These are phyloP conservation scores for Boulengeromyrus knoepffleri DNA, from an alignment of 2,113 vertebrate species.

Conservation along the genomic window DNA sequence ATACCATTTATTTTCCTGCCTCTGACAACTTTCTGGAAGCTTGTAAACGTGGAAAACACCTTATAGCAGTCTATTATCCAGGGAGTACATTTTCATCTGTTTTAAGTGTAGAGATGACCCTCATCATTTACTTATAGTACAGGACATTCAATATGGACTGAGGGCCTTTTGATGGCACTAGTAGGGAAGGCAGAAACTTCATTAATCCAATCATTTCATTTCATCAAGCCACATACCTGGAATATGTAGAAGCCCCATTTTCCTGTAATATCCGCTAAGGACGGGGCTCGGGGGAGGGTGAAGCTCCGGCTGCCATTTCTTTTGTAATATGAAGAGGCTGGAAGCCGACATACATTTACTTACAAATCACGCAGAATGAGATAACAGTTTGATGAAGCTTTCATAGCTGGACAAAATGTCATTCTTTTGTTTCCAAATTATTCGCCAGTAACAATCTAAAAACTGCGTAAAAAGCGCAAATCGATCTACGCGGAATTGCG, in stretches of 20 bases:
- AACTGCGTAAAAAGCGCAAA: background rate
- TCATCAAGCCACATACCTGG: background rate
- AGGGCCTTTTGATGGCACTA: background rate
- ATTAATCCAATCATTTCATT: conserved; percentile 4
- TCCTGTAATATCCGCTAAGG: background rate
- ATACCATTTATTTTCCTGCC: background rate
- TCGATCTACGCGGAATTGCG: background rate
- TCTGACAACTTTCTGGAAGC: background rate
- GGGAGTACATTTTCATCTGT: background rate
- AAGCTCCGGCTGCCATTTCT: background rate
- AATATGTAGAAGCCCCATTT: background rate
- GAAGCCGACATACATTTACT: background rate
- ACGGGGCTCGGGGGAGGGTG: background rate
- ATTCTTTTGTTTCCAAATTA: background rate
- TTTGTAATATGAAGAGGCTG: background rate
- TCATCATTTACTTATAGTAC: background rate
- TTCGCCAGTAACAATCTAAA: background rate
- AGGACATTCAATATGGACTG: background rate
- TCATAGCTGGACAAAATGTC: background rate
- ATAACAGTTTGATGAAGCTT: background rate
- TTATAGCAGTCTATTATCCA: background rate
- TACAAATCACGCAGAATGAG: background rate
- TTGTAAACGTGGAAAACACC: background rate
- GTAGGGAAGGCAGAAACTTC: background rate
- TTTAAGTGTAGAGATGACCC: background rate